These are phyloP conservation scores for Caenorhabditis angaria DNA, from an alignment of 2,888 invertebrate genomes.

Conservation along the genomic window DNA sequence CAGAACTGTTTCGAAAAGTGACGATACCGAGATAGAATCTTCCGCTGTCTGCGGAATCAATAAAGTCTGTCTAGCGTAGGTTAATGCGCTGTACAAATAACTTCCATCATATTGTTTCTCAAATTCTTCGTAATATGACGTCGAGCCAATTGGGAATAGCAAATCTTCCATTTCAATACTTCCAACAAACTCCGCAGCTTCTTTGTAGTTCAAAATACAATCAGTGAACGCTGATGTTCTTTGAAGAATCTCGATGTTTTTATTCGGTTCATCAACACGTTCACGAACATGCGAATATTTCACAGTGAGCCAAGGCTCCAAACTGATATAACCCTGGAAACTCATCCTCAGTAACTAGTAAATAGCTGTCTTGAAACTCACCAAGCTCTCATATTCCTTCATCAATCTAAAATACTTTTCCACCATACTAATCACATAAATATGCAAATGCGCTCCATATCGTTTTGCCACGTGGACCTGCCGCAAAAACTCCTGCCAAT, in stretches of 20 bases:
- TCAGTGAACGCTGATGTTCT: constrained; percentile 51
- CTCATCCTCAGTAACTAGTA: too few species aligned
- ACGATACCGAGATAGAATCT: too few species aligned
- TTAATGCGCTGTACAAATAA: constrained; percentile 20
- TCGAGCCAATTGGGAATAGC: constrained; percentile 22
- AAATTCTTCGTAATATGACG: constrained; percentile 34
- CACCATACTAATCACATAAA: constrained; percentile 16
- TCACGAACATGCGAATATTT: constrained; percentile 26
- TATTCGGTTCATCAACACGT: constrained; percentile 45
- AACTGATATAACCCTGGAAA: constrained; percentile 22
- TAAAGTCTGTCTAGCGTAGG: constrained; percentile 5
- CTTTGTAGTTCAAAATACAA: constrained; percentile 45
- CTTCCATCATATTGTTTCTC: constrained; percentile 30
- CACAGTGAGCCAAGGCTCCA: constrained; percentile 47
- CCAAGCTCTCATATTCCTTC: constrained; percentile 14
- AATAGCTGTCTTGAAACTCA: too few species aligned
- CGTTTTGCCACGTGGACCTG: background rate
- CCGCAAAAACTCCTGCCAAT: constrained; percentile 3
- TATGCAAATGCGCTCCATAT: constrained; percentile 20
- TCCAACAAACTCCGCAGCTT: constrained; percentile 31
- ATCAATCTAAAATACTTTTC: constrained; percentile 10
- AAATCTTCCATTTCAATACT: constrained; percentile 37
- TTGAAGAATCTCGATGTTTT: constrained; percentile 46
- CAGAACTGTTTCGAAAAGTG: too few species aligned
- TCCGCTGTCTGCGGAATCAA: too few species aligned